phyloP scores from a whole-genome alignment of 2,113 vertebrate species.

The Semnornis frantzii region DNA sequence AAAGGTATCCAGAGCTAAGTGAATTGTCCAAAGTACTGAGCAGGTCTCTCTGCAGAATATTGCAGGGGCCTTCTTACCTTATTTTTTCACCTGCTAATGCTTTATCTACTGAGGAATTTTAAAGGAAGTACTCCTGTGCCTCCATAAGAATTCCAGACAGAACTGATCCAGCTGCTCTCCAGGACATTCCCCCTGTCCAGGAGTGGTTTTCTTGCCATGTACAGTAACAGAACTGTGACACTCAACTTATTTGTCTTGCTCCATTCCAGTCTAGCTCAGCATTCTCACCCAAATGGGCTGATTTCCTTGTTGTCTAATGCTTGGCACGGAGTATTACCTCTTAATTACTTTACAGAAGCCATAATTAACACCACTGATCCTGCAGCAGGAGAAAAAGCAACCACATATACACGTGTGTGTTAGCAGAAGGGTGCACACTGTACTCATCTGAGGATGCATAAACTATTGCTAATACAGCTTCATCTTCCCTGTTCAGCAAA shows the following conservation, averaged over 20 bases:
- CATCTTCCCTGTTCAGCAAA: neutral
- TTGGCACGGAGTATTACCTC: neutral
- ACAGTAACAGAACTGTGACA: neutral
- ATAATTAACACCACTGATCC: neutral
- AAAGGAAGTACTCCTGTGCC: neutral
- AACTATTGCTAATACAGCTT: neutral
- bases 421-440: neutral
- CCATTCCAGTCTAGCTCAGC: neutral
- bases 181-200: no score
- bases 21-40: neutral
- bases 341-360: neutral
- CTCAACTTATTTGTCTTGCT: neutral
- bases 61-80: neutral
- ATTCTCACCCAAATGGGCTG: neutral
- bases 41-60: neutral
- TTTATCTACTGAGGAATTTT: neutral
- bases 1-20: neutral
- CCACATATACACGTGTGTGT: neutral
- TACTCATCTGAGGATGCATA: neutral
- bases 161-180: neutral
- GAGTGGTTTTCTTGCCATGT: no score
- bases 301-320: neutral
- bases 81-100: neutral
- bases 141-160: neutral
- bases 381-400: neutral